Conservation (phyloP, 2,888 invertebrate species). For the Sesamia inferens region DNA sequence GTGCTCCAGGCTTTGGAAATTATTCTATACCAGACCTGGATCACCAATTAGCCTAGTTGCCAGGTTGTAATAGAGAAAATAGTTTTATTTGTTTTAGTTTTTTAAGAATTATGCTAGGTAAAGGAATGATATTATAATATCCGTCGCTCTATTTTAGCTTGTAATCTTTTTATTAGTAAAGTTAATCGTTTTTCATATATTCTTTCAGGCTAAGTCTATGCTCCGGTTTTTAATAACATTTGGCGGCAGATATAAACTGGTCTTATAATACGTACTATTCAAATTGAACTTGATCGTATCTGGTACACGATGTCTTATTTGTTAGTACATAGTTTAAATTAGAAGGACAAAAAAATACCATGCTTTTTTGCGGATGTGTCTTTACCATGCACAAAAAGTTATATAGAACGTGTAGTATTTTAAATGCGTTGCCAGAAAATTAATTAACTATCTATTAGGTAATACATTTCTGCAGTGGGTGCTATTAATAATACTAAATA, state of each 20-base stretch:
- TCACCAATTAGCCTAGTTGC: too few species aligned
- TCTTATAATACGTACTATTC: too few species aligned
- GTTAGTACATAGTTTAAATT: slow-evolving; percentile 8
- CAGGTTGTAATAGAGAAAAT: too few species aligned
- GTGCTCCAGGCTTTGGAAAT: too few species aligned
- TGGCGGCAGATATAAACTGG: not conserved
- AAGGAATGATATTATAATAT: slow-evolving; percentile 45
- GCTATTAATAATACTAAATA: slow-evolving; percentile 26
- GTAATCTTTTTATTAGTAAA: too few species aligned
- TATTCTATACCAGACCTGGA: too few species aligned
- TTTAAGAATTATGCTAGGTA: slow-evolving; percentile 55
- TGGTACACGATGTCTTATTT: not conserved
- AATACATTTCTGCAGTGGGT: slow-evolving; percentile 3
- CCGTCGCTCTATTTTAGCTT: slow-evolving; percentile 16
- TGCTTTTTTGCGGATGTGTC: not conserved
- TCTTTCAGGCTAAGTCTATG: not conserved
- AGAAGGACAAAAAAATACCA: not conserved
- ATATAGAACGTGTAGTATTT: not conserved
- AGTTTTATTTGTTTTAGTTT: slow-evolving; percentile 64
- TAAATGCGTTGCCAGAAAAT: slow-evolving; percentile 2
- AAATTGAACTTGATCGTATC: not conserved
- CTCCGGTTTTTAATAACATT: not conserved
- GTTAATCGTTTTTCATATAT: too few species aligned
- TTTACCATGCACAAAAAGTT: slow-evolving; percentile 2
- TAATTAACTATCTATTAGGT: slow-evolving; percentile 7